A percentile compares a stretch with the other conserved stretches of the same genome.
Evolutionary conservation across 2,797 vertebrate genomes (phyloP).

Genomic region (Rhinichthys osculus): DNA sequence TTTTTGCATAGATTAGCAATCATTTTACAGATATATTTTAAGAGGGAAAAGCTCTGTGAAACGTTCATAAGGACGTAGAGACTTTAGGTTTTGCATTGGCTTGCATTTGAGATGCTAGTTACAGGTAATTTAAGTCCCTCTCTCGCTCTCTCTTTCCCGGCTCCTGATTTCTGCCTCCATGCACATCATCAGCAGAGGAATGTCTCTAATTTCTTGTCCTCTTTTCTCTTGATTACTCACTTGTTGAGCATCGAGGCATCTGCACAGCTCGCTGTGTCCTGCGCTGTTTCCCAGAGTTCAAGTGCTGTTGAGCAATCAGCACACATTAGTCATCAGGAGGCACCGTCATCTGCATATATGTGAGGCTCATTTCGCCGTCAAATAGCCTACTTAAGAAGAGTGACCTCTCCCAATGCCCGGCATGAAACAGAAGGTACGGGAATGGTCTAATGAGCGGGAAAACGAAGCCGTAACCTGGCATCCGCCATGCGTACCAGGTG

Average conservation of each 20-base stretch:
- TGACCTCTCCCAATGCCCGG: conserved; percentile 66
- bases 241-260: conserved; percentile 77
- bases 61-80: conserved; percentile 61
- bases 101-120: conserved; percentile 75
- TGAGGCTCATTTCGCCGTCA: neutral
- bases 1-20: conserved; percentile 89
- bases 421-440: conserved; percentile 55
- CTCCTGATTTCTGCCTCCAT: conserved; percentile 75
- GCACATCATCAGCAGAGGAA: conserved; percentile 75
- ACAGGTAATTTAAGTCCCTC: conserved; percentile 70
- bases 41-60: conserved; percentile 60
- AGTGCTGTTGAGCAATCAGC: conserved; percentile 50
- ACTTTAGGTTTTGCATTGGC: conserved; percentile 74
- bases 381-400: neutral
- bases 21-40: conserved; percentile 81
- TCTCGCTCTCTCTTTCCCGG: conserved; percentile 65
- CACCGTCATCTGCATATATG: conserved; percentile 12
- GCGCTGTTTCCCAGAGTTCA: conserved; percentile 4
- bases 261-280: conserved; percentile 69
- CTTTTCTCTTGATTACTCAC: conserved; percentile 80
- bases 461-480: conserved; percentile 68
- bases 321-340: conserved; percentile 41
- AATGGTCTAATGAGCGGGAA: conserved; percentile 76
- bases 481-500: conserved; percentile 60
- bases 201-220: conserved; percentile 75